Conservation (phyloP, 1,140 invertebrate species). For the Cherax destructor region DNA sequence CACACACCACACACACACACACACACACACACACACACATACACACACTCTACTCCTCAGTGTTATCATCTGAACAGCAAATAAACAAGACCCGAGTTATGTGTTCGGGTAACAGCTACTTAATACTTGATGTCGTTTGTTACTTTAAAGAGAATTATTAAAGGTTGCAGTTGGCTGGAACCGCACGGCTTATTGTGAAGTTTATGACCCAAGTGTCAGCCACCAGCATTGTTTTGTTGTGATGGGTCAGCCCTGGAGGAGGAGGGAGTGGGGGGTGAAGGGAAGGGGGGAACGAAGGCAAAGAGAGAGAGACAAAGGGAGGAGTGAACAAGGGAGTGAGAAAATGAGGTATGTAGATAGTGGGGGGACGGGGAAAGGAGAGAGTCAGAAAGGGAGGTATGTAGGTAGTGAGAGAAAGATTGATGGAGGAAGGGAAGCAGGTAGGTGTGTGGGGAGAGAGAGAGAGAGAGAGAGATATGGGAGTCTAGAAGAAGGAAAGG, state of each 20-base stretch:
- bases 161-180: not conserved
- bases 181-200: too few species aligned
- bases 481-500: not conserved
- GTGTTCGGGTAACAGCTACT: not conserved
- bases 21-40: too few species aligned
- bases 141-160: not conserved
- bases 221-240: too few species aligned
- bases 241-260: not conserved
- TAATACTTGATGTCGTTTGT: not conserved
- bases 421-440: not conserved
- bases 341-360: not conserved
- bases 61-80: not conserved
- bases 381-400: not conserved
- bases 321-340: not conserved
- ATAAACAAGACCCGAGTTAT: not conserved
- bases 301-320: conserved; percentile 18
- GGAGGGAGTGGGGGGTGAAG: not conserved
- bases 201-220: too few species aligned
- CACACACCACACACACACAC: too few species aligned
- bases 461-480: too few species aligned
- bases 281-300: conserved; percentile 5
- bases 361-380: not conserved
- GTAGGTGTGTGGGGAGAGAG: too few species aligned
- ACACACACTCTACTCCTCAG: not conserved
- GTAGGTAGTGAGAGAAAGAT: not conserved